Conservation (phyloP, 2,888 invertebrate genomes). For the Barypeithes pellucidus region DNA sequence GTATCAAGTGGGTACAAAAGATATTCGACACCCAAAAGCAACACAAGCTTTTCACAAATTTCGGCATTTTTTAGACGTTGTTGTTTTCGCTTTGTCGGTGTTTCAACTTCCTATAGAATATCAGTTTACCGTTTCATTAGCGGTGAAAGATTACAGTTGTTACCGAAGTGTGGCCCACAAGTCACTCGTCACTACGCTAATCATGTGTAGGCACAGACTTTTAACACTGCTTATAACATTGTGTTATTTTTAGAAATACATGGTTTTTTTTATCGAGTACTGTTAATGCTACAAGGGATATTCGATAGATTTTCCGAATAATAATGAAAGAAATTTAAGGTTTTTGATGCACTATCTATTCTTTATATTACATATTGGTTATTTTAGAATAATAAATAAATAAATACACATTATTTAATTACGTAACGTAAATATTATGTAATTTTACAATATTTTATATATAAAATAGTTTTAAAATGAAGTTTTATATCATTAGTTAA, state of each 20-base stretch:
- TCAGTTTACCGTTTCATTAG: conserved; percentile 46
- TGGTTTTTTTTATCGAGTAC: too few relatives aligned
- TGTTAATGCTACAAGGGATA: too few relatives aligned
- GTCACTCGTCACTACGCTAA: conserved; percentile 47
- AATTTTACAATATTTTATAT: too few relatives aligned
- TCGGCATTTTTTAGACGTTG: not conserved
- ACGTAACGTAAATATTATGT: too few relatives aligned
- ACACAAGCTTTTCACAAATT: not conserved
- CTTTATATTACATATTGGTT: too few relatives aligned
- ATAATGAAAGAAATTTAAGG: too few relatives aligned
- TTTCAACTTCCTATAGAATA: conserved; percentile 29
- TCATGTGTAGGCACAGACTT: conserved; percentile 40
- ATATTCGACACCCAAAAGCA: not conserved
- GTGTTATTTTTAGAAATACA: conserved; percentile 33
- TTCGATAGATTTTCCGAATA: too few relatives aligned
- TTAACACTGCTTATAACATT: conserved; percentile 39
- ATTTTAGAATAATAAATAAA: too few relatives aligned
- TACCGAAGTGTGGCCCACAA: conserved; percentile 44
- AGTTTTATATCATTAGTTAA: too few relatives aligned
- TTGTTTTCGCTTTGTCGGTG: conserved; percentile 35
- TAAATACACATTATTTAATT: too few relatives aligned
- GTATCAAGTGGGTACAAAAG: not conserved
- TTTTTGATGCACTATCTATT: too few relatives aligned
- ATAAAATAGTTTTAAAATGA: too few relatives aligned
- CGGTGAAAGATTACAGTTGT: conserved; percentile 42